Percentiles rank a stretch among this genome's conserved stretches.
Evolutionary conservation across 2,113 vertebrate genomes (phyloP).

Genomic region (Hystrix brachyura): DNA sequence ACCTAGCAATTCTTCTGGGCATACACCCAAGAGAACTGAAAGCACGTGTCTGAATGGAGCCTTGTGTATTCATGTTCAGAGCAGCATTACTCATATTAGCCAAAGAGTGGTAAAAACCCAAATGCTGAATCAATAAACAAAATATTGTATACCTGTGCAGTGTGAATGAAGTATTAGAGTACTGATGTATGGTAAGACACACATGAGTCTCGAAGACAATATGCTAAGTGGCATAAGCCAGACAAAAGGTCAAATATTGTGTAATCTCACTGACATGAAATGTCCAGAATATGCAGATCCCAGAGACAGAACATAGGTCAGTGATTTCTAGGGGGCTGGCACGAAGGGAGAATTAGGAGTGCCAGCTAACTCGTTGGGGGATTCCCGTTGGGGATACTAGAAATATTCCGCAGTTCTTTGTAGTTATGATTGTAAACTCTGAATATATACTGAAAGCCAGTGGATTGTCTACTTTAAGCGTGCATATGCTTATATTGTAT

Average conservation of each 20-base stretch:
- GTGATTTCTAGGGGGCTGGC: background rate
- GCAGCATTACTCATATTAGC: background rate
- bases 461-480: background rate
- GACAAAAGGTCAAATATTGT: background rate
- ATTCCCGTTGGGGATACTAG: background rate
- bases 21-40: too few relatives aligned
- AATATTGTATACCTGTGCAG: background rate
- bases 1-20: too few relatives aligned
- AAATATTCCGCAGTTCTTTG: background rate
- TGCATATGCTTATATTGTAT: background rate
- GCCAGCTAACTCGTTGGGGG: background rate
- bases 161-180: background rate
- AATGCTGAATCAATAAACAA: background rate
- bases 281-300: background rate
- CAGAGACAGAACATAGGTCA: background rate
- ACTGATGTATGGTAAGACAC: background rate
- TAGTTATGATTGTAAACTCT: background rate
- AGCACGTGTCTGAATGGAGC: background rate
- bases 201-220: background rate
- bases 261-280: background rate
- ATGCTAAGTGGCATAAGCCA: background rate
- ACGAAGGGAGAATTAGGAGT: background rate
- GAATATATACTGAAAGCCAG: background rate
- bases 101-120: background rate
- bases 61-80: background rate